Evolutionary conservation across 2,797 vertebrate species (phyloP).

Genomic region (Rhynchonycteris naso): DNA sequence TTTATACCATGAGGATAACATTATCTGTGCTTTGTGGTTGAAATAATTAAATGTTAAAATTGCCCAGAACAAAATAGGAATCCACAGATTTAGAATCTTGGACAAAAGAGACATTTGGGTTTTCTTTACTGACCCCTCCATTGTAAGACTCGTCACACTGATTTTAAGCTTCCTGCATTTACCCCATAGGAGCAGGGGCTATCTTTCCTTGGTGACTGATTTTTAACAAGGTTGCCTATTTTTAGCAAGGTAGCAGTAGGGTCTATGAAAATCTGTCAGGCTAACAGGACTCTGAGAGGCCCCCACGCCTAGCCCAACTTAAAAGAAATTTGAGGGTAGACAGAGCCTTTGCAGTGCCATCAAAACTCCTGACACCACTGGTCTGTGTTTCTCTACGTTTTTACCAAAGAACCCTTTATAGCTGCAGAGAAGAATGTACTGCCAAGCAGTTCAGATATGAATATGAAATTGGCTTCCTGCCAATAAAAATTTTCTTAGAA

Average conservation of each 20-base stretch:
- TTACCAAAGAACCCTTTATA: conserved; percentile 51
- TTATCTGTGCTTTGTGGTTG: not conserved
- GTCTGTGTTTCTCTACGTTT: conserved; percentile 58
- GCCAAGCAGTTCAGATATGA: conserved; percentile 47
- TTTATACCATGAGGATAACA: not conserved
- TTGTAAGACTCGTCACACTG: not conserved
- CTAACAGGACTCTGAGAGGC: not conserved
- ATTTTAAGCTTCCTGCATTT: conserved; percentile 5
- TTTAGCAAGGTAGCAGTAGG: not conserved
- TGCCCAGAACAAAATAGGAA: not conserved
- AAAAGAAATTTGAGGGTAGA: not conserved
- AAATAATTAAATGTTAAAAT: not conserved
- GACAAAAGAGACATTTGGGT: not conserved
- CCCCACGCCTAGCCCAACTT: not conserved
- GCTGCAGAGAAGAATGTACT: conserved; percentile 12
- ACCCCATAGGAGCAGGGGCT: not conserved
- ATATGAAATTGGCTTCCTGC: conserved; percentile 36
- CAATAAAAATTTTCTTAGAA: conserved; percentile 64
- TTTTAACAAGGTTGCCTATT: not conserved
- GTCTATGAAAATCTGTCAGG: not conserved
- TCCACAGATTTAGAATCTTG: not conserved
- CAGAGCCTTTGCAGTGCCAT: not conserved
- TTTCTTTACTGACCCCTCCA: not conserved
- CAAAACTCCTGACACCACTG: not conserved
- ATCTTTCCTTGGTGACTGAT: not conserved